These are phyloP conservation scores for Scophthalmus maximus DNA, from an alignment of 2,113 vertebrate genomes.

Conservation along the genomic window DNA sequence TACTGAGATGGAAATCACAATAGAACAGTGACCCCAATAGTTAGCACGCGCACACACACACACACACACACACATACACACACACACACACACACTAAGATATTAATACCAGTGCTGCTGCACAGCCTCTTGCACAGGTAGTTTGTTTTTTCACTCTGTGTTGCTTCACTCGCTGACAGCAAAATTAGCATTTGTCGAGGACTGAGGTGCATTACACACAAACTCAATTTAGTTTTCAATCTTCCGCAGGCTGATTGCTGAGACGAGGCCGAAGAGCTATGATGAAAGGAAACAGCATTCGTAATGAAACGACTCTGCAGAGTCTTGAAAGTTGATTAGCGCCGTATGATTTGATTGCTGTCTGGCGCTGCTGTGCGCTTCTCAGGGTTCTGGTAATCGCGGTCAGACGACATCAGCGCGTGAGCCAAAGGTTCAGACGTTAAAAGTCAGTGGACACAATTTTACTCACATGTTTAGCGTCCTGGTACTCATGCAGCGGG, in stretches of 20 bases:
- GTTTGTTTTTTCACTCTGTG: slow-evolving; percentile 9
- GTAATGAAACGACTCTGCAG: slow-evolving; percentile 48
- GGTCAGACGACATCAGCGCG: slow-evolving; percentile 3
- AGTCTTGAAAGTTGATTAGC: slow-evolving; percentile 58
- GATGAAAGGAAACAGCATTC: slow-evolving; percentile 42
- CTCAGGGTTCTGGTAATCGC: slow-evolving; percentile 6
- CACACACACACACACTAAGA: slow-evolving; percentile 2
- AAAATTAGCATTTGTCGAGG: slow-evolving; percentile 31
- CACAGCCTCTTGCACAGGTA: neutral
- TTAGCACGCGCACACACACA: neutral
- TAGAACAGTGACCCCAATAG: neutral
- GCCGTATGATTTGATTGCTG: slow-evolving; percentile 33
- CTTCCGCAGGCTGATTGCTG: slow-evolving; percentile 47
- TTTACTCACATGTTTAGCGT: slow-evolving; percentile 36
- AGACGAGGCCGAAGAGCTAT: slow-evolving; percentile 39
- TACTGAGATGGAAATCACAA: neutral
- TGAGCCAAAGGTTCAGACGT: slow-evolving; percentile 36
- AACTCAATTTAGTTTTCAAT: slow-evolving; percentile 64
- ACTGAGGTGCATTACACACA: slow-evolving; percentile 41
- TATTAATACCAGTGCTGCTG: slow-evolving; percentile 22
- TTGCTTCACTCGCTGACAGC: too few relatives aligned
- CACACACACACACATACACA: too few relatives aligned
- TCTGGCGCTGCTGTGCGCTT: neutral
- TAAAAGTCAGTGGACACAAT: slow-evolving; percentile 38
- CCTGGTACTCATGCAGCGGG: slow-evolving; percentile 50